Evolutionary conservation across 2,113 vertebrate genomes (phyloP), one percentile per base, ranked within the genome.

Genomic region (Calonectris borealis): DNA sequence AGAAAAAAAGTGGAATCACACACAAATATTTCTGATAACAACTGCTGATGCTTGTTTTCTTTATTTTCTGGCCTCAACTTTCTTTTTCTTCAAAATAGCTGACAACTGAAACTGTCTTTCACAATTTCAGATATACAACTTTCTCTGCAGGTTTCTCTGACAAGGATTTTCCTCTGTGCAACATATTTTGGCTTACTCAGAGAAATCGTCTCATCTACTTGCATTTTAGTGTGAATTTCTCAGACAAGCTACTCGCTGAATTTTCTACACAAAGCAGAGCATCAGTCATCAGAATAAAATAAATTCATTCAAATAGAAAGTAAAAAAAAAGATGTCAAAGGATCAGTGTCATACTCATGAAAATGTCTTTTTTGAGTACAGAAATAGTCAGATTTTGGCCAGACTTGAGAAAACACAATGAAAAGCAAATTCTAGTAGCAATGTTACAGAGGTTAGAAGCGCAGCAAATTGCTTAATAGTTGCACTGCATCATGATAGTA

Each of bases 31-130:
- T 66, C 54, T 22, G 17, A 7, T 57, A 84, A 64, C n/a, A 90
- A 78, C 40, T 79, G 70, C 66, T 91, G 84, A 79, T 85, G 49
- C 20, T 72, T 52, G 34, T 83, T 66, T n/a, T 69, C 61, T 79
- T 58, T 88, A 66, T 94, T 89, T 91, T 87, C 83, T 76, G 29
- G 31, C 48, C 82, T 91, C 62, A 82, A 79, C 21, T 70, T 89
- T 38, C 27, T 79, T 86, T 49, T 89, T 83, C 77, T 82, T 85
- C 71, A 84, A 90, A 97, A 94, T 1, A 92, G 83, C 91, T 93
- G 83, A 95, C 88, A 94, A 55, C 57, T 72, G 65, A 91, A 94
- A 79, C 65, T 65, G 69, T 52, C 75, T 91, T 79, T 54, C 70
- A 87, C 27, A 42, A 87, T 87, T 80, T 93, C 73, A 93, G 52